Evolutionary conservation across 2,113 vertebrate genomes (phyloP).

Genomic region (Paramormyrops kingsleyae): DNA sequence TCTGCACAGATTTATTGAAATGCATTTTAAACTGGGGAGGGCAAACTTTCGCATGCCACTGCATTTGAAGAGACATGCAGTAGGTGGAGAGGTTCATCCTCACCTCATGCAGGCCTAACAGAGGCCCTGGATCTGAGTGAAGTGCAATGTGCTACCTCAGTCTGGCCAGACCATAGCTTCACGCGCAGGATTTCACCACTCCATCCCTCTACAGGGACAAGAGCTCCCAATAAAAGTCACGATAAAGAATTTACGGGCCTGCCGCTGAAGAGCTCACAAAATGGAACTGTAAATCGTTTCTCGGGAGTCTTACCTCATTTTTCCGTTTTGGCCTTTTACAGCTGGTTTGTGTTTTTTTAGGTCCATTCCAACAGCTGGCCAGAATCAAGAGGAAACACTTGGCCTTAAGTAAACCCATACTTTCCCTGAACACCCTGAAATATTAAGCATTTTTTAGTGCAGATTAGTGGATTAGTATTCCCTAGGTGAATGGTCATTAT

Average conservation of each 20-base stretch:
- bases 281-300: slow-evolving; percentile 47
- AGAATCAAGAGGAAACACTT: slow-evolving; percentile 43
- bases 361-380: slow-evolving; percentile 65
- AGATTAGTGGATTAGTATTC: background rate
- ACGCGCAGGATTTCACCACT: slow-evolving; percentile 8
- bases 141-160: background rate
- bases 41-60: background rate
- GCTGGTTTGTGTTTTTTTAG: slow-evolving; percentile 66
- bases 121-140: background rate
- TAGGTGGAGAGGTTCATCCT: background rate
- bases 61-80: background rate
- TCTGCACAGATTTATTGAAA: background rate
- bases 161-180: background rate
- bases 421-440: background rate
- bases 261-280: slow-evolving; percentile 42
- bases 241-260: slow-evolving; percentile 53
- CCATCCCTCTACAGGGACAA: slow-evolving; percentile 34
- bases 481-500: background rate
- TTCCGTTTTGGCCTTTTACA: slow-evolving; percentile 49
- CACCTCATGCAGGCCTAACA: background rate
- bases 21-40: background rate
- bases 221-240: slow-evolving; percentile 42
- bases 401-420: slow-evolving; percentile 43
- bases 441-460: background rate
- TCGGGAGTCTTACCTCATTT: slow-evolving; percentile 52